These are phyloP conservation scores for human (Homo sapiens) DNA, from an alignment of 2,113 vertebrate genomes.

Conservation along the genomic window GRCh38 chr18:64256001-64256500, in stretches of 20 bases:
- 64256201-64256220: not conserved
- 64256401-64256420: not conserved
- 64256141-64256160: not conserved
- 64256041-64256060: not conserved
- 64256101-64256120: not conserved
- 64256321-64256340: not conserved
- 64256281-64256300: not conserved
- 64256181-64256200: not conserved
- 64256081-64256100: fast-evolving
- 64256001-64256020: not conserved
- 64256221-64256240: not conserved
- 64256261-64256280: not conserved
- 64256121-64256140: not conserved
- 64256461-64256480: not conserved
- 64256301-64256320: not conserved
- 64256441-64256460: not conserved
- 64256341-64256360: not conserved
- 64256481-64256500: not conserved
- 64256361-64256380: not conserved
- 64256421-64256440: fast-evolving
- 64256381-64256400: not conserved
- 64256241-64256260: not conserved
- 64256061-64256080: not conserved
- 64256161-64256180: not conserved
- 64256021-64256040: not conserved